Evolutionary conservation across 2,888 invertebrate genomes (phyloP).

Genomic region (Drosophila paramelanica): DNA sequence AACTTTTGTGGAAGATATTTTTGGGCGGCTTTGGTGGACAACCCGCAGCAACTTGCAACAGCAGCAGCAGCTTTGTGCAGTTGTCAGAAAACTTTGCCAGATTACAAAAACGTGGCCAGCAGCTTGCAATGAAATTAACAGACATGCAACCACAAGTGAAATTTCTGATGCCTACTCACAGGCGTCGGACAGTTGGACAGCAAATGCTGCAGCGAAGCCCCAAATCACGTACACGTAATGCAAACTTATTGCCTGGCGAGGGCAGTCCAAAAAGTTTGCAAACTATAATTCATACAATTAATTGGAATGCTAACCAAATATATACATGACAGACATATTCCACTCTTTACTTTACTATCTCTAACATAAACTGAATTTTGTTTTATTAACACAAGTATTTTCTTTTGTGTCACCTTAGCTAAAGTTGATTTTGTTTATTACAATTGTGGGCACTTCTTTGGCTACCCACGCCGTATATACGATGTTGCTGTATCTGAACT

Average conservation of each 20-base stretch:
- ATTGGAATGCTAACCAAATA: no score
- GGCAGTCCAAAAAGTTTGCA: slow-evolving; percentile 7
- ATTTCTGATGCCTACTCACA: slow-evolving; percentile 65
- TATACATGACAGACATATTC: no score
- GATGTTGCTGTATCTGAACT: slow-evolving; percentile 69
- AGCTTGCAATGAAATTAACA: slow-evolving; percentile 75
- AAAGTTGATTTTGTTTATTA: no score
- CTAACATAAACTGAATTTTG: no score
- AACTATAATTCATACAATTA: no score
- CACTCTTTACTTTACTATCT: no score
- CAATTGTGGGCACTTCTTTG: neutral
- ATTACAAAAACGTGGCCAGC: slow-evolving; percentile 76
- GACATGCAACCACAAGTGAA: slow-evolving; percentile 72
- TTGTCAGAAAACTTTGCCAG: slow-evolving; percentile 76
- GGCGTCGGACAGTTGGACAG: slow-evolving; percentile 38
- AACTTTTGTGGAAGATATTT: slow-evolving; percentile 72
- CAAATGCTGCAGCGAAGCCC: slow-evolving; percentile 16
- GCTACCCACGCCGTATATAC: slow-evolving; percentile 11
- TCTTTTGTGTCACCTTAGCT: no score
- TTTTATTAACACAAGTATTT: no score
- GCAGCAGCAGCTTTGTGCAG: slow-evolving; percentile 62
- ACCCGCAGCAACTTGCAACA: slow-evolving; percentile 60
- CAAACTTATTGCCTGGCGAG: slow-evolving; percentile 45
- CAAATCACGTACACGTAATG: slow-evolving; percentile 65
- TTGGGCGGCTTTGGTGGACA: slow-evolving; percentile 39